Percentiles rank a stretch among this genome's conserved stretches.
phyloP scores from a whole-genome alignment of 2,888 invertebrate species.

The Scaptomyza reducta region DNA sequence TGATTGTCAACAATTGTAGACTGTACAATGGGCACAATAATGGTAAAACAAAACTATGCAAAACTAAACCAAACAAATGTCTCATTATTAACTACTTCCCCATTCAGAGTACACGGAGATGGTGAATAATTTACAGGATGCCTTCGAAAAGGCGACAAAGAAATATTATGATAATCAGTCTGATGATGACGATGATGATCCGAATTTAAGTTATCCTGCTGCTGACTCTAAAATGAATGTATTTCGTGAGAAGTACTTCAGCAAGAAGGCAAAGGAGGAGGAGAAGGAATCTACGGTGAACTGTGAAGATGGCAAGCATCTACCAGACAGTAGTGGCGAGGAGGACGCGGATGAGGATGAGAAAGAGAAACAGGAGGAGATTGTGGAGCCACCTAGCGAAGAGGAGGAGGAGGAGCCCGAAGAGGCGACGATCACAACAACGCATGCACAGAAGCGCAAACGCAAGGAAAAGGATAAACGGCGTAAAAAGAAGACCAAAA shows the following conservation, averaged over 20 bases:
- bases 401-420: conserved; percentile 15
- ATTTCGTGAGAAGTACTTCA: conserved; percentile 84
- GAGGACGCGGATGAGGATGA: conserved; percentile 32
- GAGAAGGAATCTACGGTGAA: conserved; percentile 44
- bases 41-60: conserved; percentile 86
- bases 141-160: conserved; percentile 92
- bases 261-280: conserved; percentile 81
- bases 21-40: conserved; percentile 96
- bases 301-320: conserved; percentile 32
- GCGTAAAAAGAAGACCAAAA: conserved; percentile 82
- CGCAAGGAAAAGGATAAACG: conserved; percentile 84
- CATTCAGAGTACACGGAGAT: conserved; percentile 68
- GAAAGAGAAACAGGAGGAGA: conserved; percentile 3
- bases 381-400: conserved; percentile 27
- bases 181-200: conserved; percentile 93
- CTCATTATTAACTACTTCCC: not conserved
- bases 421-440: conserved; percentile 7
- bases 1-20: conserved; percentile 96
- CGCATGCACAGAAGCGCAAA: conserved; percentile 78
- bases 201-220: conserved; percentile 88
- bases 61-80: not conserved
- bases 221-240: conserved; percentile 84
- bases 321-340: conserved; percentile 41
- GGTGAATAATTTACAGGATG: conserved; percentile 90
- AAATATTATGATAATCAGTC: conserved; percentile 92